These are phyloP conservation scores for Cynoglossus semilaevis DNA, from an alignment of 2,113 vertebrate species.

Conservation along the genomic window DNA sequence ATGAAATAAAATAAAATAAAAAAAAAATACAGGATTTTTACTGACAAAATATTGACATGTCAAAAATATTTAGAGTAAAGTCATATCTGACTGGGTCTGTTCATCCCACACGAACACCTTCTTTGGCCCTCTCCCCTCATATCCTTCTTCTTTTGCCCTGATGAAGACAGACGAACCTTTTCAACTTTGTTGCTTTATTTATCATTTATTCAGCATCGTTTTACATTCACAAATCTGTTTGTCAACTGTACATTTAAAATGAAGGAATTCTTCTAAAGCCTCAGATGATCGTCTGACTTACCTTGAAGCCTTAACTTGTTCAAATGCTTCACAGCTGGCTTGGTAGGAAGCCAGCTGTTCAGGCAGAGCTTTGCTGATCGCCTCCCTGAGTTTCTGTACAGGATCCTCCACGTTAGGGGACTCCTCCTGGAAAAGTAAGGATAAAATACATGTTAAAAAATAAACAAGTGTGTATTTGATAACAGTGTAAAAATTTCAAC, in stretches of 20 bases:
- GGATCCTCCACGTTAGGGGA: conserved; percentile 76
- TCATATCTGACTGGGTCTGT: conserved; percentile 81
- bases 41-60: neutral
- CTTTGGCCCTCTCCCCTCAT: conserved; percentile 81
- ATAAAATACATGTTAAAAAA: too few relatives aligned
- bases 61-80: neutral
- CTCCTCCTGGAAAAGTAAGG: conserved; percentile 75
- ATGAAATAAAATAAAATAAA: too few relatives aligned
- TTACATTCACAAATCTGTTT: too few relatives aligned
- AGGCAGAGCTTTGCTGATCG: conserved; percentile 86
- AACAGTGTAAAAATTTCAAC: too few relatives aligned
- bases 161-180: neutral
- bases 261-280: too few relatives aligned
- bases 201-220: too few relatives aligned
- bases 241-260: too few relatives aligned
- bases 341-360: conserved; percentile 88
- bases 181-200: too few relatives aligned
- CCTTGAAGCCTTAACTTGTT: conserved; percentile 85
- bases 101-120: conserved; percentile 95
- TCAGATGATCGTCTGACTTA: conserved; percentile 65
- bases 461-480: too few relatives aligned
- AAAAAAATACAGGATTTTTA: too few relatives aligned
- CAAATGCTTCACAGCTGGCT: conserved; percentile 82
- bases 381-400: conserved; percentile 86
- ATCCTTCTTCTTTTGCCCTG: conserved; percentile 86